Evolutionary conservation across 2,797 vertebrate genomes (phyloP).

Genomic region (Sebastes iracundus): DNA sequence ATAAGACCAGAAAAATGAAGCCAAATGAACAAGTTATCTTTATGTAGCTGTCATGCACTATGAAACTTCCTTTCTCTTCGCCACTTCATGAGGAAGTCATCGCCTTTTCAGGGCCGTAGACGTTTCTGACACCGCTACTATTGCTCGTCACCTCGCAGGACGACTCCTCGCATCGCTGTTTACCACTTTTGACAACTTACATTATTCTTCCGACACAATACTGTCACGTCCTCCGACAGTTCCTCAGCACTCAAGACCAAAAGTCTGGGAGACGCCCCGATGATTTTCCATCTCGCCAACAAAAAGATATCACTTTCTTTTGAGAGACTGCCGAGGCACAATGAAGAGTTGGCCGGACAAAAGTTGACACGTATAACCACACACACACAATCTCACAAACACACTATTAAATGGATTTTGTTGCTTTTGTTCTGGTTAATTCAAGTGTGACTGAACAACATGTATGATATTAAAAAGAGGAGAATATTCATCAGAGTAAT

Average conservation of each 20-base stretch:
- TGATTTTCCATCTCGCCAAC: conserved; percentile 27
- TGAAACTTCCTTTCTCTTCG: conserved; percentile 23
- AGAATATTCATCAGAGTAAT: neutral
- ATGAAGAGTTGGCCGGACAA: conserved; percentile 9
- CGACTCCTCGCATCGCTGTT: conserved; percentile 43
- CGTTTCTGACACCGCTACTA: conserved; percentile 72
- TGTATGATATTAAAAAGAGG: neutral
- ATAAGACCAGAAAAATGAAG: neutral
- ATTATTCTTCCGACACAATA: conserved; percentile 67
- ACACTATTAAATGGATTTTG: neutral
- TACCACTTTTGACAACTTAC: conserved; percentile 76
- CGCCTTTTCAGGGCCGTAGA: conserved; percentile 69
- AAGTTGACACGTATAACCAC: conserved; percentile 11
- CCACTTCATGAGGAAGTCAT: conserved; percentile 82
- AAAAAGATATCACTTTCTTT: conserved; percentile 7
- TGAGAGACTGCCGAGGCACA: neutral
- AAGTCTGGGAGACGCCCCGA: conserved; percentile 37
- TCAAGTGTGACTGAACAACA: neutral
- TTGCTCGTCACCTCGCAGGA: conserved; percentile 28
- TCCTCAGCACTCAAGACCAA: conserved; percentile 32
- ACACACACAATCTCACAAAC: conserved; percentile 15
- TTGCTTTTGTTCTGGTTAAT: neutral
- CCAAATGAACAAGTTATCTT: neutral
- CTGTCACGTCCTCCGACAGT: conserved; percentile 65
- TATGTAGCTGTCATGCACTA: neutral